Conservation (phyloP, 2,888 invertebrate species). For the Callyntrura sp. region DNA sequence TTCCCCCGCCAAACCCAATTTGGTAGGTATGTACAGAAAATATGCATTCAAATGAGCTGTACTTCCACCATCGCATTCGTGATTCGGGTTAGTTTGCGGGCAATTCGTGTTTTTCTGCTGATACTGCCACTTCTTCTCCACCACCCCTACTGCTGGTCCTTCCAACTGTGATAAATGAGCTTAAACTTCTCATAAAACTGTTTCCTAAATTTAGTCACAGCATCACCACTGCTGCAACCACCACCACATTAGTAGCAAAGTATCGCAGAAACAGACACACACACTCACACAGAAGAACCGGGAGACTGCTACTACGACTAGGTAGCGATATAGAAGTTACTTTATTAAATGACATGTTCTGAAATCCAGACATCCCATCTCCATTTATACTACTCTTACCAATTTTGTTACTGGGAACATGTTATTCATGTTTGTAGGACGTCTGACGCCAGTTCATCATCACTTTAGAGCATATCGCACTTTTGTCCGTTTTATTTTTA, state of each 20-base stretch:
- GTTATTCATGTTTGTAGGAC: neutral
- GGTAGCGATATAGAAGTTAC: conserved; percentile 30
- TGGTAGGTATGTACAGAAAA: conserved; percentile 52
- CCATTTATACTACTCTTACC: too few species aligned
- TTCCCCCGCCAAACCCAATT: conserved; percentile 1
- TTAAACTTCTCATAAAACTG: conserved; percentile 67
- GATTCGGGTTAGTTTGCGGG: conserved; percentile 57
- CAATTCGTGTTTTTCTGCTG: conserved; percentile 50
- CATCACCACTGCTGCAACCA: conserved; percentile 5
- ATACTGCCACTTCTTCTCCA: conserved; percentile 15
- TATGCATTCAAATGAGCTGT: conserved; percentile 60
- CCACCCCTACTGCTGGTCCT: conserved; percentile 2
- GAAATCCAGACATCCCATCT: conserved; percentile 42
- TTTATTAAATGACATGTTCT: conserved; percentile 48
- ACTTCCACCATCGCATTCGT: conserved; percentile 4
- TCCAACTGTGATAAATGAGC: conserved; percentile 49
- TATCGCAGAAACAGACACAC: too few species aligned
- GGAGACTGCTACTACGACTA: too few species aligned
- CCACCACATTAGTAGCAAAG: conserved; percentile 28
- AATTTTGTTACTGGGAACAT: too few species aligned
- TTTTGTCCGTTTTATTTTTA: conserved; percentile 10
- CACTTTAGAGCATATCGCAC: neutral
- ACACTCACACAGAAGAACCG: neutral
- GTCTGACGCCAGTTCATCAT: neutral
- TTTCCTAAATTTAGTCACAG: conserved; percentile 62